phyloP scores from a whole-genome alignment of 2,113 vertebrate genomes.

The Hipposideros armiger region DNA sequence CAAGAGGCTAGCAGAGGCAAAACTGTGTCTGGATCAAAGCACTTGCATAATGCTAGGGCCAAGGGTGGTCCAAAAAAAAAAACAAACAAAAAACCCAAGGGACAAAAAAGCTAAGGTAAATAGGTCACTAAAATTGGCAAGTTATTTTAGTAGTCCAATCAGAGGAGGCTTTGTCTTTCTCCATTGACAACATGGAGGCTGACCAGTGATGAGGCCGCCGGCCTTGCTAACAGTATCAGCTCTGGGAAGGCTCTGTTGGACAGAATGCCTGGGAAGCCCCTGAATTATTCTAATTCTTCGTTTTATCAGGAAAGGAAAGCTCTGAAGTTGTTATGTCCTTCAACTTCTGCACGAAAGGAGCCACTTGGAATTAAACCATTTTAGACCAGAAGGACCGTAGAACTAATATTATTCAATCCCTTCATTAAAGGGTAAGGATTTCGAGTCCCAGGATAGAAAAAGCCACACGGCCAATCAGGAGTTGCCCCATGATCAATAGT shows the following conservation, averaged over 20 bases:
- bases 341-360: not conserved
- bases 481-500: not conserved
- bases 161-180: not conserved
- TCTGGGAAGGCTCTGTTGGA: not conserved
- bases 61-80: not conserved
- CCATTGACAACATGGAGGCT: not conserved
- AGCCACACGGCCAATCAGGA: not conserved
- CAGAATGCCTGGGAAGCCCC: not conserved
- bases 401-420: not conserved
- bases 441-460: not conserved
- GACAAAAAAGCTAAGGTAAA: not conserved
- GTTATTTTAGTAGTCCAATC: not conserved
- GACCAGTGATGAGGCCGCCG: not conserved
- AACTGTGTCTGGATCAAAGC: conserved; percentile 17
- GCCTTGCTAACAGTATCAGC: not conserved
- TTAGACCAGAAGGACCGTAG: not conserved
- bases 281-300: not conserved
- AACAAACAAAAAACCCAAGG: not conserved
- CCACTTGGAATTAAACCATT: not conserved
- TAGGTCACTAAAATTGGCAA: not conserved
- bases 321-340: not conserved
- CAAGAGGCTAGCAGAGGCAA: not conserved
- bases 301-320: not conserved
- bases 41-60: not conserved
- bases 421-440: not conserved